These are phyloP conservation scores for Bos taurus DNA, from an alignment of 2,113 vertebrate genomes.

Conservation along the genomic window DNA sequence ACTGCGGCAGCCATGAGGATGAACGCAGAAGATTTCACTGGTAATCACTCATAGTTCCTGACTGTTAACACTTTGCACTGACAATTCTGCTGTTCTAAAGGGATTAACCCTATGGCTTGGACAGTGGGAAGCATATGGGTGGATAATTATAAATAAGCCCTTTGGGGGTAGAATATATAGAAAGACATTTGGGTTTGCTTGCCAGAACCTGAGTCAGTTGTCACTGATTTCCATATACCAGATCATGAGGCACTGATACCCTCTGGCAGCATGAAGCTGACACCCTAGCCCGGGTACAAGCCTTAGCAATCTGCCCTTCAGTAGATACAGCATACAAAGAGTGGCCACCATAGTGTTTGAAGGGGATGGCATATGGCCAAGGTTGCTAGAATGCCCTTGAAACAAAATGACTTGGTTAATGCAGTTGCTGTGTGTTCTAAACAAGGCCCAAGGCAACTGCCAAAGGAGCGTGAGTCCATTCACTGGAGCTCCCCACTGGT, in stretches of 20 bases:
- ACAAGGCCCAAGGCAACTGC: not conserved
- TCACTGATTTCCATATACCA: no score
- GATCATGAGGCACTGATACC: not conserved
- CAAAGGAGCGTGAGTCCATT: no score
- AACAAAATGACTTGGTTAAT: not conserved
- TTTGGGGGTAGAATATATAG: no score
- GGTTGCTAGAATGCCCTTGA: not conserved
- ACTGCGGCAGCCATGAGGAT: not conserved
- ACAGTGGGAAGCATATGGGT: not conserved
- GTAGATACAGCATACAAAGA: not conserved
- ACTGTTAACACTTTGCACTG: not conserved
- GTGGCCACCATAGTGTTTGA: not conserved
- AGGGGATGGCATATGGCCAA: not conserved
- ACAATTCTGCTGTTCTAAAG: not conserved
- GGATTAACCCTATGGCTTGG: not conserved
- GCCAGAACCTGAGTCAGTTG: no score
- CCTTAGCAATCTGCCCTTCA: not conserved
- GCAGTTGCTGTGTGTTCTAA: not conserved
- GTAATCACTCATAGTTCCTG: not conserved
- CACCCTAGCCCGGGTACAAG: not conserved
- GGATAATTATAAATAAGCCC: not conserved
- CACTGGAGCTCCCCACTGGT: no score
- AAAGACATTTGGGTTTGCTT: no score
- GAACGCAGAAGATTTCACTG: not conserved
- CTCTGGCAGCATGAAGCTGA: not conserved